Evolutionary conservation across 2,113 vertebrate species (phyloP), one percentile per base, ranked within the genome.

Genomic region (Nettapus auritus): DNA sequence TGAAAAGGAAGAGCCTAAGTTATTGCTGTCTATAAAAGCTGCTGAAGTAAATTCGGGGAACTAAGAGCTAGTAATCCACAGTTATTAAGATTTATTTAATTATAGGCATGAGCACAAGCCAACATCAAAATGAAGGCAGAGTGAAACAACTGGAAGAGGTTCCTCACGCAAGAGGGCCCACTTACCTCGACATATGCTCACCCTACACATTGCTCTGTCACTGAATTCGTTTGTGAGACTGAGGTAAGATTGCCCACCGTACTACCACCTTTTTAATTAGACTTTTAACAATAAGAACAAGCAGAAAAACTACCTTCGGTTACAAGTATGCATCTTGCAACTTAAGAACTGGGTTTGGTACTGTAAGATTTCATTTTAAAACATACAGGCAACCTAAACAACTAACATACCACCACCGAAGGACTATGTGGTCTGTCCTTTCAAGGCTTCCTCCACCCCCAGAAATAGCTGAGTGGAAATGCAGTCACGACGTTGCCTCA

Each of bases 121-220:
- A 76, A 66, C 9, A 29, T 20, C 15, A 86, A 90, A 89, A 86
- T 3, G 14, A 89, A 91, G 55, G 36, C 26, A 57, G 50, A 23
- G 1, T 13, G 26, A 76, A 92, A n/a, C 23, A 63, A 53, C n/a
- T 17, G 29, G 81, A 86, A 87, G 4, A 25, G 18, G 31, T 52
- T 69, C 57, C 40, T 90, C 23, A 38, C 23, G 19, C n/a, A 78
- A 74, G 46, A 14, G 46, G 66, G 33, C 20, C 33, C 26, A 36
- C 40, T 80, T 46, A 40, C 33, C n/a, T 78, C 60, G 62, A 33
- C 40, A 88, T 55, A 50, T 3, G 8, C 31, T 10, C 3, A 3
- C 11, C 70, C 56, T n/a, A 13, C 0, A 3, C 0, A 0, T 1
- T 53, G 23, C 56, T 38, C 44, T 53, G 26, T 34, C 44, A 56